Evolutionary conservation across 2,888 invertebrate genomes (phyloP), one percentile per base, ranked within the genome.

Genomic region (Lumbricus terrestris): DNA sequence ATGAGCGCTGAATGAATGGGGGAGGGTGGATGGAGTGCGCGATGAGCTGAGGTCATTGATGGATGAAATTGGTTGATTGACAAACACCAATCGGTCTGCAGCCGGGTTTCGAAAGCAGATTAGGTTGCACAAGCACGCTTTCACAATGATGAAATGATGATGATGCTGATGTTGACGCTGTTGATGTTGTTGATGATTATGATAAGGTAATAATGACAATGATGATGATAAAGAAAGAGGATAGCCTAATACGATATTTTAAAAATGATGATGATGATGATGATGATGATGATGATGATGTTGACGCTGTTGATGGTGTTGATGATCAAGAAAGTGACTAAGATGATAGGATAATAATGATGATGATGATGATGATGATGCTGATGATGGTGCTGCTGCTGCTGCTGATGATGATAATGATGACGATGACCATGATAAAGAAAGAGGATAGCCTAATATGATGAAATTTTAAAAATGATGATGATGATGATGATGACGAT

Each of bases 191-290:
- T 89, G 89, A 89, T 89, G 89, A 89, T 89, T 47, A 89, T 89
- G 89, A 42, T 89, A 54, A 89, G 5, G 88, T 89, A 54, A 42
- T 89, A 54, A 89, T 42, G 88, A 88, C 37, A 38, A 88, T 88
- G 89, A 42, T 89, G 89, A 89, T 89, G 89, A n/a, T n/a, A n/a
- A n/a, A n/a, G n/a, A n/a, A n/a, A n/a, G n/a, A n/a, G n/a, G n/a
- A n/a, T n/a, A n/a, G n/a, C n/a, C n/a, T n/a, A n/a, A n/a, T n/a
- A n/a, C n/a, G n/a, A n/a, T n/a, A n/a, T n/a, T n/a, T n/a, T n/a
- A n/a, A n/a, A n/a, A n/a, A 42, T 42, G 89, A 89, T 89, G 89
- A 89, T 89, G 89, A 89, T 89, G 89, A 47, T 89, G 89, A 89
- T 89, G 89, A 89, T 42, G 47, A 89, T 42, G 89, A 89, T 47